These are phyloP conservation scores for Cladopsammia gracilis DNA, from an alignment of 64 coral and sea anemone species.

Conservation along the genomic window DNA sequence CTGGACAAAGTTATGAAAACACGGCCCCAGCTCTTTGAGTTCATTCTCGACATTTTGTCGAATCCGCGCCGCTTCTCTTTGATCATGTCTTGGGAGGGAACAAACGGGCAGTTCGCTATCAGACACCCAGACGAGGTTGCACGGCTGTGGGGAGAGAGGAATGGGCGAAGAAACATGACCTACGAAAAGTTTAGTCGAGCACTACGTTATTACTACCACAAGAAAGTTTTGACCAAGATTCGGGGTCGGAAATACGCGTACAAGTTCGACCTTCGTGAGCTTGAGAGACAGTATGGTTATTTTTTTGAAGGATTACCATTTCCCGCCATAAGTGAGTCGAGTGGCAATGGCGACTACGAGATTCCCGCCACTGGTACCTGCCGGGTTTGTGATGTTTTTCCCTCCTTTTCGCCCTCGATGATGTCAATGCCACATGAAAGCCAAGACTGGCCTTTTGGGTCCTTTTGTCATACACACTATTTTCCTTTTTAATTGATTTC, in stretches of 20 bases:
- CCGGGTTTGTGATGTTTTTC: neutral
- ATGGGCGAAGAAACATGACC: constrained; percentile 51
- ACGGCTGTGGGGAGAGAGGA: constrained; percentile 38
- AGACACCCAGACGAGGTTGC: constrained; percentile 13
- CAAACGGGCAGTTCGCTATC: constrained; percentile 32
- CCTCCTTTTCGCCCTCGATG: neutral
- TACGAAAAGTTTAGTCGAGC: constrained; percentile 55
- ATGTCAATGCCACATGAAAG: too few relatives aligned
- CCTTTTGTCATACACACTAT: too few relatives aligned
- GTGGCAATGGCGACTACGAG: neutral
- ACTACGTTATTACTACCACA: constrained; percentile 57
- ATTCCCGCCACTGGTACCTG: neutral
- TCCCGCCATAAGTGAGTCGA: too few relatives aligned
- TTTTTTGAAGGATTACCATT: too few relatives aligned
- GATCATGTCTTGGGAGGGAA: constrained; percentile 52
- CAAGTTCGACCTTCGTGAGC: constrained; percentile 18
- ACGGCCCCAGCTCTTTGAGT: constrained; percentile 9
- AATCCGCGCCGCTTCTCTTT: neutral
- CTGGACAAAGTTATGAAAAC: neutral
- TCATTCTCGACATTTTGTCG: constrained; percentile 26
- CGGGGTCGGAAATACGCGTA: constrained; percentile 26
- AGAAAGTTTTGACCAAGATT: constrained; percentile 29
- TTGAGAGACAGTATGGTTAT: constrained; percentile 6
- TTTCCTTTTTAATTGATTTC: too few relatives aligned
- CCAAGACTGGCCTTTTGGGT: too few relatives aligned